A percentile compares a stretch with the other conserved stretches of the same genome.
These are phyloP conservation scores for Euphonia xanthogaster DNA, from an alignment of 2,797 vertebrate species.

Conservation along the genomic window DNA sequence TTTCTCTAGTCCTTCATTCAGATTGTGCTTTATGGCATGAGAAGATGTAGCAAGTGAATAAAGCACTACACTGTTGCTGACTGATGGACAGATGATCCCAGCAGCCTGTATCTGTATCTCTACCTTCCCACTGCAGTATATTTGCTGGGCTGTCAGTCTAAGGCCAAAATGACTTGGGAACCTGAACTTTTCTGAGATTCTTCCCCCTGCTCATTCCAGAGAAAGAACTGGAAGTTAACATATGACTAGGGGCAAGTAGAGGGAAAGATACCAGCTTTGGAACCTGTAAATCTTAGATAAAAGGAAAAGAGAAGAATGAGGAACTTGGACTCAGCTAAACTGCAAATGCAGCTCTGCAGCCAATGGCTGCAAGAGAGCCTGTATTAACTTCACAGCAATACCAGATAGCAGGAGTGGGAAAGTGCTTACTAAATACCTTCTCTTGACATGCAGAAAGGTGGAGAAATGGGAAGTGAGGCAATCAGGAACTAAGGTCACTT, in stretches of 20 bases:
- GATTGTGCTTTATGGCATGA: constrained; percentile 26
- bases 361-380: neutral
- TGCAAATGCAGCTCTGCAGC: neutral
- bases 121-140: neutral
- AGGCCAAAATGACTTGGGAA: neutral
- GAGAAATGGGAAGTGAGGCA: neutral
- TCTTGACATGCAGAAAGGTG: neutral
- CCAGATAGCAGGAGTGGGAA: neutral
- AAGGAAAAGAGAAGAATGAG: neutral
- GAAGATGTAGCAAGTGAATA: constrained; percentile 20
- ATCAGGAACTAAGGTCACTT: neutral
- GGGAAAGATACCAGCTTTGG: neutral
- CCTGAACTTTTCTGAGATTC: neutral
- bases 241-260: neutral
- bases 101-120: neutral
- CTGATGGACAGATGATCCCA: constrained; percentile 21
- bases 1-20: neutral
- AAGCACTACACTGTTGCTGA: neutral
- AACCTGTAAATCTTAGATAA: neutral
- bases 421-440: neutral
- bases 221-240: neutral
- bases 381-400: neutral
- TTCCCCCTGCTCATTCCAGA: neutral
- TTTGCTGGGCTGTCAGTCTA: neutral
- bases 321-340: neutral